Conservation (phyloP, 2,888 invertebrate species). For the Marasmarcha lunaedactyla region DNA sequence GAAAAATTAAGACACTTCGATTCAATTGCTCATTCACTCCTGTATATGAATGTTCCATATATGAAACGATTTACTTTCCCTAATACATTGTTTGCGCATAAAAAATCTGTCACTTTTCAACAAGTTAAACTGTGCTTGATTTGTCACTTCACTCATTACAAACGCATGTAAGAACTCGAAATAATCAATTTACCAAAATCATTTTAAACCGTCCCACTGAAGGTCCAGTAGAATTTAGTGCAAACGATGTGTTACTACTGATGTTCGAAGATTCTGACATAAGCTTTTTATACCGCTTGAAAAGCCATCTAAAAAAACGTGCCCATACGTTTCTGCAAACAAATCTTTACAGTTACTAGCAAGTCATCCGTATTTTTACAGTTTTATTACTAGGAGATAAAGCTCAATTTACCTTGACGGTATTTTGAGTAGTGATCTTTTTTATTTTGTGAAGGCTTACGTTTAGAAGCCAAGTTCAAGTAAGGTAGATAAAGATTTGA, state of each 20-base stretch:
- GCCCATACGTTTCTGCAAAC: conserved; percentile 27
- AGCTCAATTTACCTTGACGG: background rate
- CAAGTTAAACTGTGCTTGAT: too few relatives aligned
- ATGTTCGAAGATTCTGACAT: conserved; percentile 29
- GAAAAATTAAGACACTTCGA: too few relatives aligned
- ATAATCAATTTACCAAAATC: conserved; percentile 37
- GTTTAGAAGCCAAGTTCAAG: conserved; percentile 38
- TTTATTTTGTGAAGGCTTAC: conserved; percentile 29
- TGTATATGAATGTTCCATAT: too few relatives aligned
- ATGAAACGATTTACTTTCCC: too few relatives aligned
- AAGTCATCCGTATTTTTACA: too few relatives aligned
- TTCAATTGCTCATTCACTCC: too few relatives aligned
- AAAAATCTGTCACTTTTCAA: too few relatives aligned
- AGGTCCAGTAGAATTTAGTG: conserved; percentile 26
- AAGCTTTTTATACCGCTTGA: conserved; percentile 53
- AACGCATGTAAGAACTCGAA: background rate
- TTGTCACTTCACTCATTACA: too few relatives aligned
- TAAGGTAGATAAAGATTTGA: conserved; percentile 21
- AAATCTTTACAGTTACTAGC: background rate
- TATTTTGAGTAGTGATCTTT: background rate
- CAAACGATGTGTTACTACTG: conserved; percentile 41
- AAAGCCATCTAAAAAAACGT: conserved; percentile 52
- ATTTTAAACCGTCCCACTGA: conserved; percentile 21
- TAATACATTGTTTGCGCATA: too few relatives aligned
- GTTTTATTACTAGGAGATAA: background rate